Evolutionary conservation across 2,797 vertebrate species (phyloP).

Genomic region (Astyanax mexicanus): DNA sequence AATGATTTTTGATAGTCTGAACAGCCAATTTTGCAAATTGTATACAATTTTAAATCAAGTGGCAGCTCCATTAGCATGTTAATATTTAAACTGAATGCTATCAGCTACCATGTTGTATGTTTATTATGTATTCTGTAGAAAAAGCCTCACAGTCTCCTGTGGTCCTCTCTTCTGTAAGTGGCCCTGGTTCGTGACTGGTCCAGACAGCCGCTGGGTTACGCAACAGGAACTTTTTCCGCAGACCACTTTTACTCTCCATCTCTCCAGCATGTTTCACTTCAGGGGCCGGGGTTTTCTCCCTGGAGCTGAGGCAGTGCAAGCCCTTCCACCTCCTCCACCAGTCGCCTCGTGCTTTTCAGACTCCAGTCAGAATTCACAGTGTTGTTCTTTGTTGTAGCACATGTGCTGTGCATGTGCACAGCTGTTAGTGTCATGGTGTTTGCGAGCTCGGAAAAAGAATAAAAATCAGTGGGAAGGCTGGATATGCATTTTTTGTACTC

Average conservation of each 20-base stretch:
- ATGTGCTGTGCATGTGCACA: slow-evolving; percentile 7
- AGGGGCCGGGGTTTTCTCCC: not conserved
- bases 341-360: not conserved
- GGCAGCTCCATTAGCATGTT: too few species aligned
- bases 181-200: not conserved
- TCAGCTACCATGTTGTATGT: too few species aligned
- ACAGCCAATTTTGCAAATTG: too few species aligned
- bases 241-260: not conserved
- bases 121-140: not conserved
- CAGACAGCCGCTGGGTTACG: not conserved
- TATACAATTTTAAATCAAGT: too few species aligned
- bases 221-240: not conserved
- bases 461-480: not conserved
- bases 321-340: not conserved
- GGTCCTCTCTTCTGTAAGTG: not conserved
- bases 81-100: too few species aligned
- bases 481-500: too few species aligned
- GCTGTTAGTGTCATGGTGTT: not conserved
- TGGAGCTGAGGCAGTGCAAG: not conserved
- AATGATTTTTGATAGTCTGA: too few species aligned
- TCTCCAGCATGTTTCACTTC: not conserved
- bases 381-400: not conserved
- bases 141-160: not conserved
- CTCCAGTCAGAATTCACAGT: not conserved
- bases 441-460: not conserved